Conservation (phyloP, 2,888 invertebrate species). For the Gonocerus acuteangulatus region DNA sequence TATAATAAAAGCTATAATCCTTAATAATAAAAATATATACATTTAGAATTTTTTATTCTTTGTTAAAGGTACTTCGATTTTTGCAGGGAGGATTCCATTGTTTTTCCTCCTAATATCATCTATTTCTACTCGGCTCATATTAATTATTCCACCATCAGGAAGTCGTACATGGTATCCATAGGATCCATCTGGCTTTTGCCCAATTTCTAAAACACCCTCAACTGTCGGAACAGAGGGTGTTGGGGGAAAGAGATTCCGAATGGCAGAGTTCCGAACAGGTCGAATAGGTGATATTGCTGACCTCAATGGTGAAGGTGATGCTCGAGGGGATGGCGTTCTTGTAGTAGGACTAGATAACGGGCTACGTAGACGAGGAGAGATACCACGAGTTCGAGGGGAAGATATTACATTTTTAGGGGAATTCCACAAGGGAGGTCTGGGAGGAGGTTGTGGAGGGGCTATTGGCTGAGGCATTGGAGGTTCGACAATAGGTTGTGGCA, state of each 20-base stretch:
- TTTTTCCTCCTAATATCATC: conserved; percentile 25
- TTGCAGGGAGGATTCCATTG: conserved; percentile 25
- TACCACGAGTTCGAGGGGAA: background rate
- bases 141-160: conserved; percentile 29
- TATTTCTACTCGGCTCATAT: conserved; percentile 26
- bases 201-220: conserved; percentile 24
- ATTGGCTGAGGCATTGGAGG: conserved; percentile 9
- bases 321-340: conserved; percentile 9
- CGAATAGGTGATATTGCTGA: background rate
- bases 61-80: conserved; percentile 24
- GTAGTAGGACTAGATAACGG: background rate
- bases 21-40: conserved; percentile 8
- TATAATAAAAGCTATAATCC: no score
- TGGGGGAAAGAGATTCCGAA: conserved; percentile 14
- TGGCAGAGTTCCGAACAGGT: conserved; percentile 3
- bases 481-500: conserved; percentile 16
- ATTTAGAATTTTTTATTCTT: conserved; percentile 23
- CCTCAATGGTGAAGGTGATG: background rate
- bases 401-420: background rate
- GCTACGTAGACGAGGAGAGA: conserved; percentile 9
- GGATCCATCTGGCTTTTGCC: conserved; percentile 25
- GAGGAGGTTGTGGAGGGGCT: background rate
- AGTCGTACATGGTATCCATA: conserved; percentile 29
- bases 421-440: background rate
- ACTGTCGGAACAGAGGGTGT: conserved; percentile 9